Percentiles rank a stretch among this genome's conserved stretches.
Evolutionary conservation across 2,797 vertebrate genomes (phyloP).

Genomic region (Phyllotis vaccarum): DNA sequence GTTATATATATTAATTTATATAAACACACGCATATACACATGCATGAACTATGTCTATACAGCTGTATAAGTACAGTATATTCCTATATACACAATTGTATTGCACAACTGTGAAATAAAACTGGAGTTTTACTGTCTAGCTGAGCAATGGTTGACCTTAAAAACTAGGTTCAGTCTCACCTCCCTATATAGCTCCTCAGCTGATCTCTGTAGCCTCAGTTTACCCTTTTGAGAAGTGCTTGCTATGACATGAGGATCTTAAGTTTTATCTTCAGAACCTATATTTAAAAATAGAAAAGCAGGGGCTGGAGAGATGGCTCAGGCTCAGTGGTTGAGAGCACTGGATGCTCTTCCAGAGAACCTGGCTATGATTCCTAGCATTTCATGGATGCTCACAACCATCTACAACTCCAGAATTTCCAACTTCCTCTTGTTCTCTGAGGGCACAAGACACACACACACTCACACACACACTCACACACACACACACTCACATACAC

Average conservation of each 20-base stretch:
- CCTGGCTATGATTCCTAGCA: background rate
- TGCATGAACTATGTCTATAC: background rate
- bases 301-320: background rate
- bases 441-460: background rate
- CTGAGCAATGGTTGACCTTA: too few relatives aligned
- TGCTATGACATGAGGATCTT: background rate
- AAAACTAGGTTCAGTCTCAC: too few relatives aligned
- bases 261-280: background rate
- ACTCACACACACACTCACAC: too few relatives aligned
- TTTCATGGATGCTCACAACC: background rate
- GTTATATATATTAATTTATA: background rate
- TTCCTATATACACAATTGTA: background rate
- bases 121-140: background rate
- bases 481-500: background rate
- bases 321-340: background rate
- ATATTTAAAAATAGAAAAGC: too few relatives aligned
- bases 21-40: background rate
- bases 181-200: accelerated
- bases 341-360: background rate
- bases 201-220: background rate
- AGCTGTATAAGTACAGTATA: background rate
- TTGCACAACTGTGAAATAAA: background rate
- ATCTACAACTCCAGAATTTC: background rate
- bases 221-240: background rate
- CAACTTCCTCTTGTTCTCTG: background rate